Evolutionary conservation across 2,888 invertebrate species (phyloP), one percentile per base, ranked within the genome.

Genomic region (Ormyrus rosae): DNA sequence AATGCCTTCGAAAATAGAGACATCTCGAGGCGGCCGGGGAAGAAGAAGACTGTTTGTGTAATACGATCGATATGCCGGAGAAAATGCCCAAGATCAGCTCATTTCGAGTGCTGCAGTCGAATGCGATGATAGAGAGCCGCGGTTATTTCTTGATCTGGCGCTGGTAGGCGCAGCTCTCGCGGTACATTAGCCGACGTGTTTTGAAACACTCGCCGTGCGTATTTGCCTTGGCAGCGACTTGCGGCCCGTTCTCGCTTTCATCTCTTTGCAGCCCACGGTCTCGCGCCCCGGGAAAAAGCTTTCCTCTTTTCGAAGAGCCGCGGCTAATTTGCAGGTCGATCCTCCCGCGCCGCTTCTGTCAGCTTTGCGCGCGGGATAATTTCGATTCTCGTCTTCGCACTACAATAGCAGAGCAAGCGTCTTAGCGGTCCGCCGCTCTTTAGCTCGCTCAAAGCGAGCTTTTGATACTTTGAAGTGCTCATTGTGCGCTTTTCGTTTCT

Each of bases 101-200:
- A 68, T 76, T 72, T 76, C 19, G 19, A 63, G 65, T 71, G 65
- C 8, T 48, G 50, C 19, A 65, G 51, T 6, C 34, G 56, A 7
- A 13, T 4, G 34, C 19, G 60, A 46, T 11, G 53, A 72, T 46
- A 63, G 53, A 45, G 63, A 55, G 46, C 8, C 34, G 48, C 64
- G 56, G 80, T 88, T 88, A 87, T 88, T 88, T 87, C 87, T 87
- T 86, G 88, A 87, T 87, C 87, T 85, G 83, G 82, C 85, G 84
- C 83, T 83, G 13, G 34, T 74, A 56, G 46, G 11, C 56, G 13
- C 34, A 34, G 34, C 34, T 34, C 73, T 6, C 45, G 55, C 65
- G 87, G 88, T 88, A 89, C 90, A 90, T 90, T 90, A 90, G 89
- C 87, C 87, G 87, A 89, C 88, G 88, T 90, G 90, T 90, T 90